phyloP scores from a whole-genome alignment of 2,888 invertebrate genomes.

The Cyaniris semiargus region DNA sequence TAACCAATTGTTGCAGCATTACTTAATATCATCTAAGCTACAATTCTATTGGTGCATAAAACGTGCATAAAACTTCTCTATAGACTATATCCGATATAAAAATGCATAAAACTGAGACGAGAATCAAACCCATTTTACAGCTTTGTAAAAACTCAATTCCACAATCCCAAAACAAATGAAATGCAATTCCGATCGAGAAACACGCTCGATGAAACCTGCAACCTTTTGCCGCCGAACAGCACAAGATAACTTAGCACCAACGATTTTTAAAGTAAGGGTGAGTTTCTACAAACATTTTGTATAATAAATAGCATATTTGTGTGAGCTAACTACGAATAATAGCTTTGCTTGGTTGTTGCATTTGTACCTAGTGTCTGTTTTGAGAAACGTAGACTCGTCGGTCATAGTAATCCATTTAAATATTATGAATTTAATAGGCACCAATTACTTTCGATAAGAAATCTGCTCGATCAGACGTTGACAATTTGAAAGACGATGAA shows the following conservation, averaged over 20 bases:
- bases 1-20: no score
- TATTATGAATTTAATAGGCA: no score
- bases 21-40: neutral
- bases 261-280: neutral
- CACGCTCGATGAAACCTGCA: slow-evolving; percentile 25
- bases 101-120: slow-evolving; percentile 15
- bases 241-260: slow-evolving; percentile 6
- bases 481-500: no score
- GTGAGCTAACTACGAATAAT: no score
- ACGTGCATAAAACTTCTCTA: neutral
- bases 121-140: neutral
- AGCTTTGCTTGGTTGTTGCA: no score
- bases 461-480: no score
- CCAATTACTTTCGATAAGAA: no score
- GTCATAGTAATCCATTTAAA: no score
- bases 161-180: slow-evolving; percentile 26
- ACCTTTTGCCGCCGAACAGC: slow-evolving; percentile 15
- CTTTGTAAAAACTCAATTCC: slow-evolving; percentile 8
- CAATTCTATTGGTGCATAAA: neutral
- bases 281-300: neutral
- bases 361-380: no score
- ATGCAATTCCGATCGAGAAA: slow-evolving; percentile 24
- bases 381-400: no score
- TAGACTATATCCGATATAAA: slow-evolving; percentile 8
- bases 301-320: neutral